Base-by-base conservation (phyloP, 2,888 invertebrate genomes). In the Acanthosepion lycidas region DNA sequence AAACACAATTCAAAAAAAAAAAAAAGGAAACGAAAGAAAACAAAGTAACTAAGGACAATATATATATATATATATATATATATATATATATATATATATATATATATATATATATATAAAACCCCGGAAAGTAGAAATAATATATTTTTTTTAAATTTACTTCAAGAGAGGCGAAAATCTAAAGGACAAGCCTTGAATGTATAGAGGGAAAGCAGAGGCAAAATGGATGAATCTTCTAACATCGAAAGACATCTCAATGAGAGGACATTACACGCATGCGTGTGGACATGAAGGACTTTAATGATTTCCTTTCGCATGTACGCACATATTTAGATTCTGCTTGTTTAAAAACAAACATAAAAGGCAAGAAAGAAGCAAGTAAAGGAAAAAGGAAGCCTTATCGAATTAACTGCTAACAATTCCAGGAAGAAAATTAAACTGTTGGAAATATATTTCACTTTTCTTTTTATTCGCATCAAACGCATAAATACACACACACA, bases 361-460 rank as follows among this genome's bases (percentile, higher is more conserved):
- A 78, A 59, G 12, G 12, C n/a, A 15, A 33, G 78, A n/a, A 78
- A 2, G 78, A 78, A 15, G 15, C 78, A 5, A 9, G 18, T 9
- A 15, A 78, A 8, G 78, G 4, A 78, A 15, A n/a, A 15, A 12
- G 2, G 78, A 78, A n/a, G n/a, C 78, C n/a, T 33, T 18, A n/a
- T 78, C 78, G 33, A 78, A 78, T 78, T 78, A 78, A 78, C n/a
- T 78, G 78, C n/a, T n/a, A n/a, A 78, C 78, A 78, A 78, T n/a
- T n/a, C n/a, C n/a, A 78, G n/a, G 78, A 78, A n/a, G n/a, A 78
- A 78, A 78, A 78, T 33, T 59, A 59, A 59, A 23, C 20, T 59
- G 59, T 59, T 26, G 59, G 59, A 59, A 59, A 59, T 59, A 23
- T 20, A 6, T 59, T 55, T 59, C 59, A 0, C 59, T 59, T 59